Percentiles rank a stretch among this genome's conserved stretches.
These are phyloP conservation scores for Globodera ellingtonae DNA, from an alignment of 1,140 invertebrate genomes.

Conservation along the genomic window DNA sequence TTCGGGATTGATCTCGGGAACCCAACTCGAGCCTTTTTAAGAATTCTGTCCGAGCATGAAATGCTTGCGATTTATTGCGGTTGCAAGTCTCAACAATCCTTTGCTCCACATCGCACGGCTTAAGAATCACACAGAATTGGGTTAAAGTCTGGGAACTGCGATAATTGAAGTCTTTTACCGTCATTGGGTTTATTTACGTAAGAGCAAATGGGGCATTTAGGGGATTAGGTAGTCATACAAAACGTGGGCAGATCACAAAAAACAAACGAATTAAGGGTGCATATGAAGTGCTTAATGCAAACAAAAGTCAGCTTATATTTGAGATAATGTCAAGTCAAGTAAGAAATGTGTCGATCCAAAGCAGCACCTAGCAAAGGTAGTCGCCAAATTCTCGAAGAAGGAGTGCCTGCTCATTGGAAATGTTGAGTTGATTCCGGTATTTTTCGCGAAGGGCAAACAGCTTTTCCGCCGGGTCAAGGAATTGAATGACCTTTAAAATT, in stretches of 20 bases:
- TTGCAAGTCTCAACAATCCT: too few species aligned
- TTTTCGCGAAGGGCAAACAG: constrained; percentile 34
- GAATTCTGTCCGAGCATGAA: too few species aligned
- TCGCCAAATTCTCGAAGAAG: constrained; percentile 16
- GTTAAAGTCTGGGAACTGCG: too few species aligned
- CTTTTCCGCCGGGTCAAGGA: constrained; percentile 10
- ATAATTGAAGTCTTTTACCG: too few species aligned
- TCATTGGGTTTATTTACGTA: too few species aligned
- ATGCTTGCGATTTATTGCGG: too few species aligned
- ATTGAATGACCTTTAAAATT: constrained; percentile 23
- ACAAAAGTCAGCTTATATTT: neutral
- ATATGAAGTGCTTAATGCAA: neutral
- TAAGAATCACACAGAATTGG: too few species aligned
- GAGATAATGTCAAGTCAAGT: neutral
- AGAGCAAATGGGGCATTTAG: too few species aligned
- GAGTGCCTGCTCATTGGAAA: constrained; percentile 13
- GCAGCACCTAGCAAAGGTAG: neutral
- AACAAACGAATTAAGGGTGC: neutral
- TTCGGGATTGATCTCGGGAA: too few species aligned
- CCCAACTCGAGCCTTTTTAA: too few species aligned
- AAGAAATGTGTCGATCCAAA: neutral
- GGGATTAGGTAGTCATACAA: too few species aligned
- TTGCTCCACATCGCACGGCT: too few species aligned
- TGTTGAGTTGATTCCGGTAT: constrained; percentile 22
- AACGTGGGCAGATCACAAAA: neutral